Percentiles rank a stretch among this genome's conserved stretches.
These are phyloP conservation scores for Lucilia cuprina DNA, from an alignment of 1,140 invertebrate genomes.

Conservation along the genomic window DNA sequence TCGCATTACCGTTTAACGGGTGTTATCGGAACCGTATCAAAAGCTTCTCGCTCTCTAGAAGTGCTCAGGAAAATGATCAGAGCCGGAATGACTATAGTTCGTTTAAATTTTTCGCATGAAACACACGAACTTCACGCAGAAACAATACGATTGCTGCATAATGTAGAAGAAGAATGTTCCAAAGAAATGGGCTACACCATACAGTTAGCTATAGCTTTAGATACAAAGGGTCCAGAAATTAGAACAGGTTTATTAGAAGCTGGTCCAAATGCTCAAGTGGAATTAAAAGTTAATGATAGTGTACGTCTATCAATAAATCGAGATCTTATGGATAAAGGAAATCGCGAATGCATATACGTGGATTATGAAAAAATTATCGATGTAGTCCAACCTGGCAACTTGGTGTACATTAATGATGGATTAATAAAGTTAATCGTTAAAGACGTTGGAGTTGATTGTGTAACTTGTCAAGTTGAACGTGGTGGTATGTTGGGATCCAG, in stretches of 20 bases:
- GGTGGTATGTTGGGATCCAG: conserved; percentile 91
- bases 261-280: conserved; percentile 79
- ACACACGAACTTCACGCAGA: conserved; percentile 91
- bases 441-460: conserved; percentile 63
- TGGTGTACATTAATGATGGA: conserved; percentile 95
- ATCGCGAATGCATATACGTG: conserved; percentile 73
- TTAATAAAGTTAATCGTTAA: conserved; percentile 91
- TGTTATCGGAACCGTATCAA: conserved; percentile 88
- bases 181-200: conserved; percentile 62
- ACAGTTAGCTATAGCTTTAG: conserved; percentile 82
- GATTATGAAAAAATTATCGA: conserved; percentile 91
- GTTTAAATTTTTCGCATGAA: conserved; percentile 97
- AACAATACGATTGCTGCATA: conserved; percentile 84
- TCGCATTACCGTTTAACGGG: conserved; percentile 84
- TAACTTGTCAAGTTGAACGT: conserved; percentile 89
- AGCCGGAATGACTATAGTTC: conserved; percentile 96
- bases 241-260: conserved; percentile 91
- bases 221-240: conserved; percentile 97
- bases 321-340: conserved; percentile 79
- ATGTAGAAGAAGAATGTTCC: conserved; percentile 79
- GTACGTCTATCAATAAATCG: conserved; percentile 90
- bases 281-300: conserved; percentile 73
- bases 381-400: conserved; percentile 82
- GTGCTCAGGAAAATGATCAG: conserved; percentile 92
- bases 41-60: conserved; percentile 81